Base-by-base conservation (phyloP, 2,888 invertebrate species). In the Plagodis pulveraria region DNA sequence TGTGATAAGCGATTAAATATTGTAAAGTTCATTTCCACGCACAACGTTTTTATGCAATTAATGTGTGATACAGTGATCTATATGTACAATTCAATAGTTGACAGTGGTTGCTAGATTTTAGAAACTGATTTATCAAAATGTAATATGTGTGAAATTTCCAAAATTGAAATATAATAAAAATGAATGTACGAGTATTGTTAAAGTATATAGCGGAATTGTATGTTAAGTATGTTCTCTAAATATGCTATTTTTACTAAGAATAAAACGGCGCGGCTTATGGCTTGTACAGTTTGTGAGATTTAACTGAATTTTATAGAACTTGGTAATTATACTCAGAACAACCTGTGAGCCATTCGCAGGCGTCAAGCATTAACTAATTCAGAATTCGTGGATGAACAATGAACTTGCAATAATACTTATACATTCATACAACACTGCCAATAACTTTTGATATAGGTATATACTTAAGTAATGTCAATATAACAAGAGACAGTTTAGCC, bases 1-100 rank as follows among this genome's bases (percentile, higher is more conserved):
- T 90, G 89, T 90, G 91, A 91, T 91, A 90, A 84, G 82, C 75
- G 68, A 77, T 75, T 72, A 75, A 49, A 54, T 36, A 44, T 34
- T 66, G 68, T 75, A 76, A 67, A 70, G 75, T 81, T 81, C 67
- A 74, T 80, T 82, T 76, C 68, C 77, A 78, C 84, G 89, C 88
- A 88, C 87, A 86, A 86, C 63, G 51, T 67, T 70, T 68, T 22
- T 44, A 56, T 5, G 44, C 65, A 62, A 62, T 73, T 68, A 56
- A 67, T 63, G 67, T 70, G 72, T 70, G 69, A 72, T 73, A 63
- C 69, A 65, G 65, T 51, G 66, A 60, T 67, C 62, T 59, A 65
- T 59, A 70, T 66, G 62, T 65, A 70, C 66, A 71, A 70, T 69
- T 63, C 58, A 46, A 53, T 68, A 67, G 57, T 61, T 40, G 10